These are phyloP conservation scores for Grallaria varia DNA, from an alignment of 2,113 vertebrate species.

Conservation along the genomic window DNA sequence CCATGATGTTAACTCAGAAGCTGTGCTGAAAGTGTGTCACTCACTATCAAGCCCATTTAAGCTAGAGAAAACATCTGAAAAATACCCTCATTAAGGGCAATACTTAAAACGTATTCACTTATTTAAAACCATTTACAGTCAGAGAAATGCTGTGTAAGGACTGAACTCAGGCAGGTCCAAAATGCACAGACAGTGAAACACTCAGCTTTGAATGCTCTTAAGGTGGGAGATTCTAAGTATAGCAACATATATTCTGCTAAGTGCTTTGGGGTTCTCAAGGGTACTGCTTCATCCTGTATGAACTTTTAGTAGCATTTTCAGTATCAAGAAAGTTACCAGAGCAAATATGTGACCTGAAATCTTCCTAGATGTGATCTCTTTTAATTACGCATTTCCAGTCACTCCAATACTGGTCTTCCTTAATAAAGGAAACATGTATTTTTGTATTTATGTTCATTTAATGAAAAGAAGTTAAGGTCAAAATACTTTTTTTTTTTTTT, in stretches of 20 bases:
- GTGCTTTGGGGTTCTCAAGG: background rate
- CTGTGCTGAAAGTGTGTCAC: background rate
- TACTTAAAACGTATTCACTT: background rate
- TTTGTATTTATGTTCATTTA: background rate
- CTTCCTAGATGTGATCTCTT: background rate
- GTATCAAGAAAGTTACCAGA: background rate
- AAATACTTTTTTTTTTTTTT: background rate
- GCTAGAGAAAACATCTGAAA: background rate
- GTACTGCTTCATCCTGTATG: background rate
- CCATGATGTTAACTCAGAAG: background rate
- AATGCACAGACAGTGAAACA: background rate
- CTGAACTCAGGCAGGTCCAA: background rate
- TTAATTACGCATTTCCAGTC: background rate
- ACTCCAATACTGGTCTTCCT: background rate
- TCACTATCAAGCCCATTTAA: background rate
- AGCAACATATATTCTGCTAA: background rate
- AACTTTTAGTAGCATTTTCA: background rate
- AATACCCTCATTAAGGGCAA: background rate
- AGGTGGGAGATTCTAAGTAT: background rate
- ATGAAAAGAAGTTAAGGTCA: background rate
- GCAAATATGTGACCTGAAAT: background rate
- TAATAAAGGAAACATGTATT: fast-evolving
- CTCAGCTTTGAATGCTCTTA: background rate
- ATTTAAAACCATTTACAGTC: background rate
- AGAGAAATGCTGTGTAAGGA: background rate